Evolutionary conservation across 1,140 invertebrate species (phyloP), one percentile per base, ranked within the genome.

Genomic region (Augochlora pura): DNA sequence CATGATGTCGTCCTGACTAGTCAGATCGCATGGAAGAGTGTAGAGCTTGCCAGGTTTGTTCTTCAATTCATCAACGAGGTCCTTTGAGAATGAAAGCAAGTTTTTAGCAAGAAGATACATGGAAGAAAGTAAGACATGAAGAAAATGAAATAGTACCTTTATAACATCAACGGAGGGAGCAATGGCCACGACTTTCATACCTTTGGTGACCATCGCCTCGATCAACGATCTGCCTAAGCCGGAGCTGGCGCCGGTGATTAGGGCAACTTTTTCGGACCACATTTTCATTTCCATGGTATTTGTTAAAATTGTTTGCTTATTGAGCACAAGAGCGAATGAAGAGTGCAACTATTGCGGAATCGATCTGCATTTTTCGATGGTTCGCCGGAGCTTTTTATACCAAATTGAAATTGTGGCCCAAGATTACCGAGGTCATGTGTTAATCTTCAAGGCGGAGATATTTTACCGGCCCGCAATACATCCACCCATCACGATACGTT

Each of bases 191-290:
- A 95, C 94, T 49, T 91, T 92, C 87, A 95, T 90, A 10, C 94
- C 94, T 63, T 90, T 75, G 12, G 86, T 65, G 7, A 92, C 90
- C 21, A 95, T 79, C 10, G 79, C 70, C 69, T 89, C 82, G 54
- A 67, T 88, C 86, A 91, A 67, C 21, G 80, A 78, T 2, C 87
- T 90, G 0, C 94, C 94, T 52, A 94, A 96, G 0, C 96, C 96
- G 1, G 93, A 92, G 77, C 95, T 96, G 0, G 96, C 96, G 0
- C 96, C 96, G 0, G 96, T 97, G 21, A 97, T 94, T 18, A 97
- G 93, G 1, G 95, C 96, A 0, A 96, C 94, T 77, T 94, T 95
- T 70, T 95, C 95, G 2, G 75, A 77, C 95, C 95, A 96, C 25
- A 94, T 92, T 38, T 96, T 46, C n/a, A 12, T 12, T 4, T 66